Evolutionary conservation across 2,113 vertebrate species (phyloP).

Genomic region (Himantopus leucocephalus): DNA sequence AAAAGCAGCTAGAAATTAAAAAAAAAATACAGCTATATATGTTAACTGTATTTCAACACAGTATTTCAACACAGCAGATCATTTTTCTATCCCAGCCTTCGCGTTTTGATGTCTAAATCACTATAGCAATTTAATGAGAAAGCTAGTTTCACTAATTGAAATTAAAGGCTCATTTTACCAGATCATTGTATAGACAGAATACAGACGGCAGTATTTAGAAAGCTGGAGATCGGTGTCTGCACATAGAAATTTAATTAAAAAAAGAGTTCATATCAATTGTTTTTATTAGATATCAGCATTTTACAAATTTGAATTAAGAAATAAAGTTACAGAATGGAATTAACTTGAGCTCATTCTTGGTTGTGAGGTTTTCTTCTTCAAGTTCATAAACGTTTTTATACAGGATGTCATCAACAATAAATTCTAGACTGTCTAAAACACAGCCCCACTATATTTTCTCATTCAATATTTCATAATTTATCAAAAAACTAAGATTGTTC

Average conservation of each 20-base stretch:
- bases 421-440: constrained; percentile 74
- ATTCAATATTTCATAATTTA: constrained; percentile 38
- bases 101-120: neutral
- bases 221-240: neutral
- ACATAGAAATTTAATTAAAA: neutral
- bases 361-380: neutral
- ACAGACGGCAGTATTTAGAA: neutral
- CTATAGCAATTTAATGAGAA: neutral
- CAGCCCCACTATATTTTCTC: constrained; percentile 49
- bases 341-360: constrained; percentile 17
- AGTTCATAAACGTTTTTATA: constrained; percentile 36
- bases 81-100: neutral
- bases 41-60: neutral
- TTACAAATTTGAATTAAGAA: constrained; percentile 63
- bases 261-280: neutral
- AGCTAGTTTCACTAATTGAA: neutral
- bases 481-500: constrained; percentile 57
- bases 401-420: constrained; percentile 33
- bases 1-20: neutral
- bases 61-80: neutral
- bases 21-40: neutral
- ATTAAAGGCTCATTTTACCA: neutral
- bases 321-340: constrained; percentile 61
- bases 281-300: constrained; percentile 63
- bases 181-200: neutral